Evolutionary conservation across 2,113 vertebrate genomes (phyloP).

Genomic region (Diphyllodes magnificus): DNA sequence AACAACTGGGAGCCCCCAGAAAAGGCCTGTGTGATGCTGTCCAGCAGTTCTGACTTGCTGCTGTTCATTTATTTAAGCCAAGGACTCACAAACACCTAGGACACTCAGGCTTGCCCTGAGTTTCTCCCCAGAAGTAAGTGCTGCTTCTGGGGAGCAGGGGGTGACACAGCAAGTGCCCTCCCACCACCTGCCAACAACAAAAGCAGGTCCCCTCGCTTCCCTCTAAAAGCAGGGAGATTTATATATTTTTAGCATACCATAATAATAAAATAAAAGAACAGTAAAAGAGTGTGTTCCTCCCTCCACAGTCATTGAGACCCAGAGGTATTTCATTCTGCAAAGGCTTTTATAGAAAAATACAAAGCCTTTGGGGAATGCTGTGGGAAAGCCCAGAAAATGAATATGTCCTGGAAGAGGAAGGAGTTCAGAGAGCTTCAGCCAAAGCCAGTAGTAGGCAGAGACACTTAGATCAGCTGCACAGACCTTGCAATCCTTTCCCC

Average conservation of each 20-base stretch:
- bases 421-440: not conserved
- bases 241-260: not conserved
- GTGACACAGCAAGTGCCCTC: not conserved
- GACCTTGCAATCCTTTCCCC: not conserved
- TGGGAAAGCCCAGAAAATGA: not conserved
- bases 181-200: not conserved
- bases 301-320: not conserved
- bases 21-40: not conserved
- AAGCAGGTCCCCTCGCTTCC: not conserved
- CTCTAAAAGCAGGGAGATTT: not conserved
- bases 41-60: not conserved
- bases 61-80: not conserved
- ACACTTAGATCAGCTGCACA: not conserved
- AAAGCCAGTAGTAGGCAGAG: not conserved
- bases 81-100: not conserved
- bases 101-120: rapidly evolving
- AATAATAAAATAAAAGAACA: not conserved
- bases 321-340: not conserved
- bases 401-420: not conserved
- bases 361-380: not conserved
- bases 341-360: not conserved
- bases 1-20: not conserved
- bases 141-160: not conserved
- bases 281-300: not conserved
- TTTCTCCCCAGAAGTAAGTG: not conserved